Conservation (phyloP, 2,113 vertebrate genomes). For the Rhynchopsitta pachyrhyncha region DNA sequence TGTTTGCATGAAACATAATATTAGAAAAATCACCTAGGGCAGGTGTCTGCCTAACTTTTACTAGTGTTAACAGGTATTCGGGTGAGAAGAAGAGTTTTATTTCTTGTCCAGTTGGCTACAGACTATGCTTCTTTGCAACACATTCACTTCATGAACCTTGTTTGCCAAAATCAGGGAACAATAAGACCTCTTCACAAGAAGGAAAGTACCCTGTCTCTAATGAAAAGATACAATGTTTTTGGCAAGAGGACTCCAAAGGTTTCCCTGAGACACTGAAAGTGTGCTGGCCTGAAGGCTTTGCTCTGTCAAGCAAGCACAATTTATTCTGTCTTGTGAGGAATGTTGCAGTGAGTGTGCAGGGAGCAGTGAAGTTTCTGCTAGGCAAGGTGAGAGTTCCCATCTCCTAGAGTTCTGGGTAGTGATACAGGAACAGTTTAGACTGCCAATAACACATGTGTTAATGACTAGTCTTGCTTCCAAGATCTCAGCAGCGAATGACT, state of each 20-base stretch:
- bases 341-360: background rate
- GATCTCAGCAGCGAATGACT: conserved; percentile 3
- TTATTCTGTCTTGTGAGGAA: background rate
- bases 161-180: background rate
- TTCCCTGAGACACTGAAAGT: background rate
- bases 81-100: background rate
- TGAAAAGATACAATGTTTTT: background rate
- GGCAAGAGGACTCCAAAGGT: background rate
- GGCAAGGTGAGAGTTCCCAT: background rate
- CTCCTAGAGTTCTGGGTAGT: background rate
- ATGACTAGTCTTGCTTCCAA: background rate
- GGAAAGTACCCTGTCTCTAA: background rate
- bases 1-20: background rate
- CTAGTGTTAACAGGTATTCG: background rate
- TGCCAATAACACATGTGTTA: background rate
- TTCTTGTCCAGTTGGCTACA: background rate
- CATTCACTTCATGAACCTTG: background rate
- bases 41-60: background rate
- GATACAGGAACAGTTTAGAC: background rate
- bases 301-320: background rate
- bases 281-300: background rate
- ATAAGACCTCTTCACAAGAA: background rate
- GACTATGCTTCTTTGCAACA: background rate
- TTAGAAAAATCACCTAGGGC: background rate
- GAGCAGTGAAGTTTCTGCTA: background rate